These are phyloP conservation scores for Pteropus rufus DNA, from an alignment of 2,797 vertebrate species.

Conservation along the genomic window DNA sequence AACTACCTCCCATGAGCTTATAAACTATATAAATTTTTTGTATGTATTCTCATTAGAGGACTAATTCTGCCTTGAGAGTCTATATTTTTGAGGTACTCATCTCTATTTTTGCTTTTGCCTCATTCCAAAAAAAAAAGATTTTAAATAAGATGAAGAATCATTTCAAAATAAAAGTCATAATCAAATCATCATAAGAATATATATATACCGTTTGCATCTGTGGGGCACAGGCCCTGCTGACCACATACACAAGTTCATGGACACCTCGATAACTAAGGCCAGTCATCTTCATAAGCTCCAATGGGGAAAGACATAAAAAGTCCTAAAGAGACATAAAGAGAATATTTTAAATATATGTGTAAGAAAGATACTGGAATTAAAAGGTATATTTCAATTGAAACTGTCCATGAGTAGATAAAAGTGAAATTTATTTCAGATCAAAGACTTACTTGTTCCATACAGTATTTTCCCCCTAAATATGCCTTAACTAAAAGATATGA, in stretches of 20 bases:
- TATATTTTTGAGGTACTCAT: neutral
- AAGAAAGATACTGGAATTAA: slow-evolving; percentile 3
- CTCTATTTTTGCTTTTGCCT: slow-evolving; percentile 11
- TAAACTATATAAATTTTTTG: neutral
- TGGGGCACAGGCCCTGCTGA: slow-evolving; percentile 85
- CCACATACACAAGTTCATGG: slow-evolving; percentile 79
- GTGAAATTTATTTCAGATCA: neutral
- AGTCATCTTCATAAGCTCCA: slow-evolving; percentile 87
- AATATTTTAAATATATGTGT: neutral
- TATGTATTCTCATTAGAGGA: neutral
- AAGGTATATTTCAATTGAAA: neutral
- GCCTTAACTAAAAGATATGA: slow-evolving; percentile 20
- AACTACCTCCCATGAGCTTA: neutral
- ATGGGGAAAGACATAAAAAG: slow-evolving; percentile 83
- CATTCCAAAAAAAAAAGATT: neutral
- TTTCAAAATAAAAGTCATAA: neutral
- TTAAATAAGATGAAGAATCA: neutral
- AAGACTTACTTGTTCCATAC: neutral
- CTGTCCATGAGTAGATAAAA: neutral
- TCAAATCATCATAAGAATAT: neutral
- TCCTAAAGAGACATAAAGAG: slow-evolving; percentile 79
- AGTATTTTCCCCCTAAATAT: neutral
- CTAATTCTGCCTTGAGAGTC: neutral
- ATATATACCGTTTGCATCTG: slow-evolving; percentile 83
- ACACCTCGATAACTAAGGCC: slow-evolving; percentile 83